Percentiles rank a stretch among this genome's conserved stretches.
Conservation (phyloP, 2,113 vertebrate genomes). For the Neotoma lepida region DNA sequence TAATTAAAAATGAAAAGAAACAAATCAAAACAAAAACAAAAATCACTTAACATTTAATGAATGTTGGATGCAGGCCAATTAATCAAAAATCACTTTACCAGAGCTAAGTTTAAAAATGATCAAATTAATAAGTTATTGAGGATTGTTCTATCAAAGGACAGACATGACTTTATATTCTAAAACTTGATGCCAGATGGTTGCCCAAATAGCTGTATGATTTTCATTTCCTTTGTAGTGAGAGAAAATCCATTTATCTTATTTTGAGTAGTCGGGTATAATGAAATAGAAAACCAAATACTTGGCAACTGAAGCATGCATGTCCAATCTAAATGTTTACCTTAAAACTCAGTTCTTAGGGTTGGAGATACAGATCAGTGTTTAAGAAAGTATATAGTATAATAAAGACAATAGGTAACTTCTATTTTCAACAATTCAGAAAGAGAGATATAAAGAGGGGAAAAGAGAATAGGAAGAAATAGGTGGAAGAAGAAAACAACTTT, state of each 20-base stretch:
- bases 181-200: not conserved
- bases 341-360: not conserved
- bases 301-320: not conserved
- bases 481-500: not conserved
- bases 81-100: not conserved
- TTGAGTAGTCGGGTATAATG: not conserved
- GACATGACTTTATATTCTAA: not conserved
- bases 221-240: not conserved
- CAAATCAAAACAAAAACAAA: not conserved
- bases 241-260: not conserved
- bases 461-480: not conserved
- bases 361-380: not conserved
- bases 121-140: not conserved
- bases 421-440: not conserved
- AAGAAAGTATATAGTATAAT: not conserved
- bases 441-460: not conserved
- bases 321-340: constrained; percentile 6
- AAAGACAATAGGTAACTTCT: not conserved
- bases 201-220: not conserved
- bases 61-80: not conserved
- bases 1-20: constrained; percentile 56
- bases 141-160: not conserved
- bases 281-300: not conserved
- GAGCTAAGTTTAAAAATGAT: not conserved
- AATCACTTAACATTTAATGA: constrained; percentile 2